Percentiles rank a stretch among this genome's conserved stretches.
phyloP scores from a whole-genome alignment of 2,888 invertebrate genomes.

The Strigamia crassipes region DNA sequence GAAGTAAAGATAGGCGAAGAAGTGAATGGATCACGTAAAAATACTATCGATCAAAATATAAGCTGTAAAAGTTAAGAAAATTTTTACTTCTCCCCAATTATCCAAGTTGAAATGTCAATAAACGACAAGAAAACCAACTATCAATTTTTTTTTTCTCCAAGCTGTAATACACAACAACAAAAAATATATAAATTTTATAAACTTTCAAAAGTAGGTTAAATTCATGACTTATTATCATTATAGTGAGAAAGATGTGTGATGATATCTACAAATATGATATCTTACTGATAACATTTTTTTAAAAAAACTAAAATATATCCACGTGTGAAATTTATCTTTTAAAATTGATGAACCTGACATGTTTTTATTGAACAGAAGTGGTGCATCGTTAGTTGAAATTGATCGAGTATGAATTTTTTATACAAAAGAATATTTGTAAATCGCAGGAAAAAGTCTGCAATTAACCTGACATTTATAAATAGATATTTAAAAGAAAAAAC shows the following conservation, averaged over 20 bases:
- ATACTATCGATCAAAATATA: not conserved
- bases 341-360: not conserved
- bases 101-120: conserved; percentile 4
- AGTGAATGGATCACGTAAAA: conserved; percentile 3
- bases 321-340: conserved; percentile 9
- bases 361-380: not conserved
- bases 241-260: not conserved
- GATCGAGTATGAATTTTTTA: not conserved
- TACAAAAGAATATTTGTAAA: not conserved
- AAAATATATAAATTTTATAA: not conserved
- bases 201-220: not conserved
- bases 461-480: conserved; percentile 3
- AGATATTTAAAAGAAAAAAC: not conserved
- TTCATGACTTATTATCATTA: not conserved
- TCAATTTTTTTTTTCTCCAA: not conserved
- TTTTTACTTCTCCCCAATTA: not conserved
- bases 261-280: not conserved
- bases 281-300: not conserved
- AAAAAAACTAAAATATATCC: not conserved
- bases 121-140: not conserved
- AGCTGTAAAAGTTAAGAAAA: not conserved
- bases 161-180: not conserved
- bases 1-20: not conserved
- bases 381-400: not conserved
- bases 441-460: not conserved